These are phyloP conservation scores for Pycnomerus fuliginosus DNA, from an alignment of 2,888 invertebrate genomes.

Conservation along the genomic window DNA sequence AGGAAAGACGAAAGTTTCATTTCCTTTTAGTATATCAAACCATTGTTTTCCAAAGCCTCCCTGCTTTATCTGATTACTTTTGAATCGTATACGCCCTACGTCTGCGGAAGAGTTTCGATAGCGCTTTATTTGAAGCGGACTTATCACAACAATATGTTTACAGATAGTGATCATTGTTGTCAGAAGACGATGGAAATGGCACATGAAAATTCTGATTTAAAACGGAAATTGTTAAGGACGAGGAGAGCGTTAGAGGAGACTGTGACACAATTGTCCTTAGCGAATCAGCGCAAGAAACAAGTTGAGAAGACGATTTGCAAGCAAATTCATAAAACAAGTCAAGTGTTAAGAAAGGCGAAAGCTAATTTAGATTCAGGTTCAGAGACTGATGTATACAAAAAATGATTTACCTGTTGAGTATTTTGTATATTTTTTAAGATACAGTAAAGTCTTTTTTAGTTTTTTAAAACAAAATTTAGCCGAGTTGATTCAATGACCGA, in stretches of 20 bases:
- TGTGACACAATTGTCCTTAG: slow-evolving; percentile 69
- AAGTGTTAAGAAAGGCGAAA: slow-evolving; percentile 72
- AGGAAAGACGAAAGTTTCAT: too few species aligned
- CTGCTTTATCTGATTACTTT: too few species aligned
- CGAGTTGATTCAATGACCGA: slow-evolving; percentile 29
- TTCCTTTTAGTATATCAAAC: too few species aligned
- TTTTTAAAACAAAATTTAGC: too few species aligned
- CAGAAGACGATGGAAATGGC: slow-evolving; percentile 41
- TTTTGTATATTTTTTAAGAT: slow-evolving; percentile 16
- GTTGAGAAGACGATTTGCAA: slow-evolving; percentile 82
- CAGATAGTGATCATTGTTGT: slow-evolving; percentile 44
- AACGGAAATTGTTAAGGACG: slow-evolving; percentile 69
- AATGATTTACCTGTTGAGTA: slow-evolving; percentile 18
- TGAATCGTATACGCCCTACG: too few species aligned
- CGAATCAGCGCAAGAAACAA: slow-evolving; percentile 77
- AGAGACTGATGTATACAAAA: slow-evolving; percentile 44
- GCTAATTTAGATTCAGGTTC: slow-evolving; percentile 66
- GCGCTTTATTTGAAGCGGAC: too few species aligned
- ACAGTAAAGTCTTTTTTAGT: slow-evolving; percentile 12
- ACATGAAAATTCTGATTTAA: slow-evolving; percentile 69
- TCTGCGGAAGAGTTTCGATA: too few species aligned
- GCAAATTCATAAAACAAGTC: slow-evolving; percentile 77
- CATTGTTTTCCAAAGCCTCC: too few species aligned
- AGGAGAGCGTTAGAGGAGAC: slow-evolving; percentile 77
- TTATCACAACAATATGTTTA: too few species aligned